phyloP scores from a whole-genome alignment of 2,113 vertebrate species.

The Pyrgilauda ruficollis region DNA sequence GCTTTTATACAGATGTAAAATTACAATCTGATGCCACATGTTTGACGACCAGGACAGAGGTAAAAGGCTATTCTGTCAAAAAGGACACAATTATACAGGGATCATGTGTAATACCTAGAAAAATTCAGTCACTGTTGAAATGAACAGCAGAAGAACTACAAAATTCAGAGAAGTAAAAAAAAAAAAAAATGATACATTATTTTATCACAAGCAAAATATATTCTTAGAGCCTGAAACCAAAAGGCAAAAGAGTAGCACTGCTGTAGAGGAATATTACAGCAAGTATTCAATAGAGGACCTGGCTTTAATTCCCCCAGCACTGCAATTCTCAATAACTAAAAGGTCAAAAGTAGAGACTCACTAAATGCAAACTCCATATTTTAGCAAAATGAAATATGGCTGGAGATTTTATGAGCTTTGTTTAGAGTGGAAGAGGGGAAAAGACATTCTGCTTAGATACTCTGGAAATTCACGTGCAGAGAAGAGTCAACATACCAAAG shows the following conservation, averaged over 20 bases:
- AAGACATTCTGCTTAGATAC: not conserved
- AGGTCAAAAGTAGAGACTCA: not conserved
- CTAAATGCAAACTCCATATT: not conserved
- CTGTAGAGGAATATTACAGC: constrained; percentile 9
- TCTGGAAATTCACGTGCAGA: not conserved
- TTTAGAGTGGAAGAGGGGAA: not conserved
- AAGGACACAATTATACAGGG: not conserved
- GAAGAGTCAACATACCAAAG: not conserved
- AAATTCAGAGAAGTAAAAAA: not conserved
- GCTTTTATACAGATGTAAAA: constrained; percentile 34
- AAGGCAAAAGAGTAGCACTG: not conserved
- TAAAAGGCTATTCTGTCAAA: not conserved
- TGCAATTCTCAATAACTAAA: not conserved
- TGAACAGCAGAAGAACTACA: not conserved
- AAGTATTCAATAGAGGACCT: not conserved
- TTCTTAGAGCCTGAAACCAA: not conserved
- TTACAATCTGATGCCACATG: not conserved
- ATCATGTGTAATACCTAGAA: not conserved
- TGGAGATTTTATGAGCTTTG: not conserved
- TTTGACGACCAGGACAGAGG: constrained; percentile 48
- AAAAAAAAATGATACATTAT: not conserved
- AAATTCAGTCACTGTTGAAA: not conserved
- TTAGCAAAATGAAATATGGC: not conserved
- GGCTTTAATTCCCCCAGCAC: constrained; percentile 12
- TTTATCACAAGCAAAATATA: not conserved